phyloP scores from a whole-genome alignment of 2,888 invertebrate genomes.

The Sphecodes monilicornis region DNA sequence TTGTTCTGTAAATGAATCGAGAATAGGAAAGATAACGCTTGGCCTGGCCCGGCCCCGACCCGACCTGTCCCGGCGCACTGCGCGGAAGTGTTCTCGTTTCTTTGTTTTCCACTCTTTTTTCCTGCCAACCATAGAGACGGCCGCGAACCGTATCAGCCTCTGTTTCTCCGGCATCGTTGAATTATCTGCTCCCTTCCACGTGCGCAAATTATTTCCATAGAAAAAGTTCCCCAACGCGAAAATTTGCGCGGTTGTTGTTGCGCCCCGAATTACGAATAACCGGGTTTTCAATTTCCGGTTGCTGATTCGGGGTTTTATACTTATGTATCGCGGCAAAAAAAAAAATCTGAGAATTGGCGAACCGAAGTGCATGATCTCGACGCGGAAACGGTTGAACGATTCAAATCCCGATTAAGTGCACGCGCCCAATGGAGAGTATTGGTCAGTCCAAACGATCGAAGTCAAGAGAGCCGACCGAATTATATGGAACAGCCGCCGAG shows the following conservation, averaged over 20 bases:
- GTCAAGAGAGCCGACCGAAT: background rate
- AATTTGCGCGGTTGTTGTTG: background rate
- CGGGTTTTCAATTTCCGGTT: background rate
- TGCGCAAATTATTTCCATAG: background rate
- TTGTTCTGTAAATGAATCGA: background rate
- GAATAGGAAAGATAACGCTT: background rate
- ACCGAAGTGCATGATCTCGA: background rate
- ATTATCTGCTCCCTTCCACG: constrained; percentile 1
- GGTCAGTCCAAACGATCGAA: background rate
- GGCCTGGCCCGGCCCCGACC: background rate
- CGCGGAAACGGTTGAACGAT: background rate
- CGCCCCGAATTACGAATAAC: background rate
- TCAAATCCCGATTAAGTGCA: background rate
- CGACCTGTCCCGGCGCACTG: background rate
- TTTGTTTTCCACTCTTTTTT: background rate
- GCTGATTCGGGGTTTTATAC: background rate
- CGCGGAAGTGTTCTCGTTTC: background rate
- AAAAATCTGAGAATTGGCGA: background rate
- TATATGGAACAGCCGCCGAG: background rate
- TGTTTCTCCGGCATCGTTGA: background rate
- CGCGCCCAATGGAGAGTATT: background rate
- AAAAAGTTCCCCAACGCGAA: background rate
- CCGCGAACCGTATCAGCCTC: constrained; percentile 2
- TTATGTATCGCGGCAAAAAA: no score
- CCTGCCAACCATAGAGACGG: background rate